Evolutionary conservation across 2,797 vertebrate genomes (phyloP), one percentile per base, ranked within the genome.

Genomic region (Varecia variegata): DNA sequence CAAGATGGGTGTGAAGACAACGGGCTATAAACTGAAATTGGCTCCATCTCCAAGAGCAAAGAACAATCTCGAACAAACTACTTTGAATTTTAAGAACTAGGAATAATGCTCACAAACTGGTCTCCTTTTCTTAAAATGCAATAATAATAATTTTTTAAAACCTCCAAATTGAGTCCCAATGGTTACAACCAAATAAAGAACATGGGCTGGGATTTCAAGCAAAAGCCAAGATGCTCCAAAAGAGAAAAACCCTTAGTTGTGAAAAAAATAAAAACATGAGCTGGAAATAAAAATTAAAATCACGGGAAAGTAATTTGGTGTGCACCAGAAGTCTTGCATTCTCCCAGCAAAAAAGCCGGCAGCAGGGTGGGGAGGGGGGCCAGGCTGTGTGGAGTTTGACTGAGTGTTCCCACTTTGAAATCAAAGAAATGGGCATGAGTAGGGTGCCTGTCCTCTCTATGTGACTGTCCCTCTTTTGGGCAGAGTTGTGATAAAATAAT

Each of bases 1-100:
- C 7, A 4, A 92, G 94, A 93, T 89, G 97, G 70, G 89, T 93
- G 85, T 97, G 96, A 97, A 95, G 96, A 97, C 94, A 96, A 80
- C 13, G 0, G 84, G 15, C 77, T 96, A 21, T 76, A 94, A 89
- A 89, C 91, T 43, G 52, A 95, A 93, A 77, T 97, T 68, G 21
- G 58, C 76, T 84, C 90, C 62, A 20, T 88, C 93, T 92, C 96
- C 43, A 73, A 95, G 77, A 94, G 70, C 30, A 62, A 88, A 92
- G 70, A 89, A 77, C 18, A 3, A 15, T 54, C 52, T 50, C 95
- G 47, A 93, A 73, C 94, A 95, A 93, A 94, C 56, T 58, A 58
- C 70, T 96, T 95, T 94, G 62, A 92, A 88, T 86, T 92, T 94
- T 96, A 86, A 97, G 77, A 86, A 68, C 90, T 92, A 92, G 96